Conservation (phyloP, 2,797 vertebrate genomes). For the Champsocephalus gunnari region DNA sequence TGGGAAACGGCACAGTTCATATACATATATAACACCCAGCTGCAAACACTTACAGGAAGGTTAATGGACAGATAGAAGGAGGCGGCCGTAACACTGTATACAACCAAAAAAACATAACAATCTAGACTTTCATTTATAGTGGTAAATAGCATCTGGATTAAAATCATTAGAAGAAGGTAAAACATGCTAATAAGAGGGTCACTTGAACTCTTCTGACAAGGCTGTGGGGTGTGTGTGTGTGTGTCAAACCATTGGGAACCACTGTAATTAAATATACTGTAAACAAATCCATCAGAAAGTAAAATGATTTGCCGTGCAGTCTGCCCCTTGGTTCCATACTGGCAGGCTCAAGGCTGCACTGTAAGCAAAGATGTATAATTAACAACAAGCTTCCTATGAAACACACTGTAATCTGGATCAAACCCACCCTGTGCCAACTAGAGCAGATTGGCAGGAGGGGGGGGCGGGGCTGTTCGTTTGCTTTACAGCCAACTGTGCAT, state of each 20-base stretch:
- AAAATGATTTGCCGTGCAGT: conserved; percentile 13
- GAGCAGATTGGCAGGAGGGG: conserved; percentile 75
- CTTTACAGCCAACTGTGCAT: conserved; percentile 57
- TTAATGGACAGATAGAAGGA: too few species aligned
- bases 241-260: background rate
- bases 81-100: too few species aligned
- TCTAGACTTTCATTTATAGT: background rate
- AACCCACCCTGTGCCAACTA: conserved; percentile 67
- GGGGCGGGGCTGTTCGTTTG: conserved; percentile 31
- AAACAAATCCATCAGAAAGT: conserved; percentile 10
- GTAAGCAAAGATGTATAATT: conserved; percentile 77
- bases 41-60: too few species aligned
- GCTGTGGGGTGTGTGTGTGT: too few species aligned
- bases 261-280: background rate
- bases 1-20: too few species aligned
- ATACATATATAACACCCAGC: too few species aligned
- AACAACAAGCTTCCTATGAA: conserved; percentile 71
- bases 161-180: background rate
- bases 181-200: background rate
- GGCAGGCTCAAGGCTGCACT: conserved; percentile 52
- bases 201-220: background rate
- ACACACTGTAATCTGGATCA: conserved; percentile 74
- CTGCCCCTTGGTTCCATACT: conserved; percentile 29
- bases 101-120: background rate
- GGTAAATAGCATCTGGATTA: background rate